Conservation (phyloP, 2,888 invertebrate genomes). For the Callosobruchus maculatus region DNA sequence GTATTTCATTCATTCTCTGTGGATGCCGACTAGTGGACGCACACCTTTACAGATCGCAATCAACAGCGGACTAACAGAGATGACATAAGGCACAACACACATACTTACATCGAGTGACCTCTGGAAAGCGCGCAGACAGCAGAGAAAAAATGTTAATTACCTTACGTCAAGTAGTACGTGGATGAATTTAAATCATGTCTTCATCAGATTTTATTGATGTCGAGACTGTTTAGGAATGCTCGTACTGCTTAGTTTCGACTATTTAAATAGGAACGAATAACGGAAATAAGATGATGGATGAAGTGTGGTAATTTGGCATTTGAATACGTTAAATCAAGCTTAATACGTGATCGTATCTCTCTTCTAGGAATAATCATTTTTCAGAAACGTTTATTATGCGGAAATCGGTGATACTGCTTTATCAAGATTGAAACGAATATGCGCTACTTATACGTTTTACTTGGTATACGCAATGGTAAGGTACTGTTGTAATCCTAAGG, state of each 20-base stretch:
- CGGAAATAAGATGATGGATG: background rate
- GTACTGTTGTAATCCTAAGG: too few relatives aligned
- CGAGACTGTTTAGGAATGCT: background rate
- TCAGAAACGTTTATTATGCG: background rate
- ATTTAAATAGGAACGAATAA: background rate
- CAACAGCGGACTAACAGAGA: background rate
- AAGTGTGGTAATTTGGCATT: background rate
- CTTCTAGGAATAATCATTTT: background rate
- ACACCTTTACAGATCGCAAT: too few relatives aligned
- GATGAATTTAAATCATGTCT: background rate
- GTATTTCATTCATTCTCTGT: too few relatives aligned
- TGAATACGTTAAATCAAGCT: background rate
- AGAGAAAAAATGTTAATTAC: background rate
- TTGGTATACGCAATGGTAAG: too few relatives aligned
- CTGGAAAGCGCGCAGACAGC: background rate
- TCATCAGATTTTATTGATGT: background rate
- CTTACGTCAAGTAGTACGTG: background rate
- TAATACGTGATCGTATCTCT: background rate
- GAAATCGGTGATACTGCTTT: background rate
- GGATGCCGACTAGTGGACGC: too few relatives aligned
- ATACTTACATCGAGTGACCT: background rate
- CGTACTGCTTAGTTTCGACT: background rate
- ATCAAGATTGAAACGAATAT: background rate
- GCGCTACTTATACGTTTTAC: too few relatives aligned
- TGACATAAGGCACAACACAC: background rate